phyloP scores from a whole-genome alignment of 2,113 vertebrate genomes.

The Thermophis baileyi region DNA sequence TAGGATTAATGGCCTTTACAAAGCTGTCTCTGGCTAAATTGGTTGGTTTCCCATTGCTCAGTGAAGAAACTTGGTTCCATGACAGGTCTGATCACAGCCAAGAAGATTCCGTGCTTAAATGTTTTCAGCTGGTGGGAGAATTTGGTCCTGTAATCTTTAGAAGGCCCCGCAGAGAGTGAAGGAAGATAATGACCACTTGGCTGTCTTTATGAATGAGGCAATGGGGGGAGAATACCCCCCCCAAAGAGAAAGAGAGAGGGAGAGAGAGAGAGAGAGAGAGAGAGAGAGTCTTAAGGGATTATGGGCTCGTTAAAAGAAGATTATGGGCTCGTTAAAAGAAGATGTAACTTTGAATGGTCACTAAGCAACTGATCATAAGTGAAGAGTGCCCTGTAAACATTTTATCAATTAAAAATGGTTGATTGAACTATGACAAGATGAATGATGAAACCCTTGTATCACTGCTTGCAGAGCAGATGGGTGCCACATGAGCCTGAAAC shows the following conservation, averaged over 20 bases:
- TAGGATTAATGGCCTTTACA: slow-evolving; percentile 15
- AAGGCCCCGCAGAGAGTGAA: neutral
- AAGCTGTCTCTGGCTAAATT: slow-evolving; percentile 6
- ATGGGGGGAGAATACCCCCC: no score
- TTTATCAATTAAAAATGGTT: neutral
- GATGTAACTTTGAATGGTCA: neutral
- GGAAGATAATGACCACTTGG: neutral
- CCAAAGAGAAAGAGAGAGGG: no score
- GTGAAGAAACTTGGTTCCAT: slow-evolving; percentile 6
- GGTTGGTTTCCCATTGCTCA: slow-evolving; percentile 24
- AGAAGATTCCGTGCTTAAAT: neutral
- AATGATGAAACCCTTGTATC: neutral
- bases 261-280: no score
- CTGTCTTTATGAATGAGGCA: no score
- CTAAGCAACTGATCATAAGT: neutral
- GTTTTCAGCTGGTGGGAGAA: slow-evolving; percentile 2
- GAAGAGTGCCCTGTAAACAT: neutral
- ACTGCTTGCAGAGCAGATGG: neutral
- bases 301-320: no score
- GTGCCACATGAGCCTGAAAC: neutral
- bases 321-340: no score
- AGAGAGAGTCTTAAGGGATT: no score
- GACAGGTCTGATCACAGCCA: neutral
- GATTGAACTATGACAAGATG: neutral
- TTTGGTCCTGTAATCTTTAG: neutral